These are phyloP conservation scores for Phalanger gymnotis DNA, from an alignment of 2,797 vertebrate species.

Conservation along the genomic window DNA sequence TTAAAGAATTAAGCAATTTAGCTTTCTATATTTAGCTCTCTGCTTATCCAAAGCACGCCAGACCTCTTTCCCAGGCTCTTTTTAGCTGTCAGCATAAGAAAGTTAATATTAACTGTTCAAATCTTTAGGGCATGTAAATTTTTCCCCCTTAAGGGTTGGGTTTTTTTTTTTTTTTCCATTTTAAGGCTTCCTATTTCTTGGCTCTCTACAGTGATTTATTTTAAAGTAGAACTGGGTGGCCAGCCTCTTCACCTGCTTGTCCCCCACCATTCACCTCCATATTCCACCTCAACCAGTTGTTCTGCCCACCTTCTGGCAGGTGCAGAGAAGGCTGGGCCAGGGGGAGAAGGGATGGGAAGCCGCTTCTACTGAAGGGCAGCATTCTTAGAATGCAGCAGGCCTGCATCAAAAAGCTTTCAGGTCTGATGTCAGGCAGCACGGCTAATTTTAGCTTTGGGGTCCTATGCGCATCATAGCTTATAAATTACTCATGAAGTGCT, in stretches of 20 bases:
- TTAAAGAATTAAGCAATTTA: constrained; percentile 67
- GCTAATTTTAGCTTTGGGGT: constrained; percentile 69
- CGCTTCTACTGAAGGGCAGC: constrained; percentile 18
- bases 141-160: neutral
- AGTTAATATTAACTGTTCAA: constrained; percentile 65
- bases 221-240: constrained; percentile 6
- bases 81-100: constrained; percentile 70
- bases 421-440: constrained; percentile 54
- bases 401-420: constrained; percentile 36
- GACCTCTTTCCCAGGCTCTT: constrained; percentile 55
- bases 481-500: constrained; percentile 65
- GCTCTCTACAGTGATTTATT: neutral
- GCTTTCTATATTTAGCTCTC: constrained; percentile 70
- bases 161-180: constrained; percentile 39
- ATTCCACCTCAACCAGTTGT: neutral
- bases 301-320: neutral
- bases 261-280: neutral
- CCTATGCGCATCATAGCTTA: constrained; percentile 46
- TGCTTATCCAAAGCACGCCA: constrained; percentile 56
- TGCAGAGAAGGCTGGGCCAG: neutral
- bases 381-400: constrained; percentile 56
- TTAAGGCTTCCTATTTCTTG: constrained; percentile 35
- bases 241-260: constrained; percentile 15
- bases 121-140: constrained; percentile 59
- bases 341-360: neutral